These are phyloP conservation scores for Notodonta dromedarius DNA, from an alignment of 2,888 invertebrate genomes.

Conservation along the genomic window DNA sequence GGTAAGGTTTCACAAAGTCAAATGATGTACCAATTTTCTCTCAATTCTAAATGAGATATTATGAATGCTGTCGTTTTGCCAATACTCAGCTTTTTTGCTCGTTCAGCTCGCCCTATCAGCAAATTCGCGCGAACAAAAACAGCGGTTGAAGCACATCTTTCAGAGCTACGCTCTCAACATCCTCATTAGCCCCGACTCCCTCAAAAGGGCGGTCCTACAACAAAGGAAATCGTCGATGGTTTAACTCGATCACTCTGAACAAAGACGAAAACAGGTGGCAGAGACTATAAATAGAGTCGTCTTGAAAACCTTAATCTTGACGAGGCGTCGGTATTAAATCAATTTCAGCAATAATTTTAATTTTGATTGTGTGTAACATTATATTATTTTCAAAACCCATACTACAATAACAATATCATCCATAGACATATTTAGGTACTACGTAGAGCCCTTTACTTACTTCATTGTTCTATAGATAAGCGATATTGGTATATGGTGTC, in stretches of 20 bases:
- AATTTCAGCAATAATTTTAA: too few species aligned
- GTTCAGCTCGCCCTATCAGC: conserved; percentile 14
- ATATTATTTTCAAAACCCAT: too few species aligned
- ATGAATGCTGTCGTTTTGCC: neutral
- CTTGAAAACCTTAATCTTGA: too few species aligned
- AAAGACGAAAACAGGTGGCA: conserved; percentile 21
- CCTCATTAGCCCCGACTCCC: conserved; percentile 37
- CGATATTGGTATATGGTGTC: too few species aligned
- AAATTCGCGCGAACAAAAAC: conserved; percentile 29
- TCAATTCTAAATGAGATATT: neutral
- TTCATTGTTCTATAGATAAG: too few species aligned
- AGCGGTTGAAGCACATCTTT: conserved; percentile 32
- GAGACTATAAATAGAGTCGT: neutral
- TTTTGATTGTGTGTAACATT: too few species aligned
- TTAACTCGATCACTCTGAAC: conserved; percentile 29
- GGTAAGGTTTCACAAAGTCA: too few species aligned
- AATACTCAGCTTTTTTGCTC: conserved; percentile 13
- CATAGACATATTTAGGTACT: too few species aligned
- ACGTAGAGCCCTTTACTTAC: too few species aligned
- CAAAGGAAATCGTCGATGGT: conserved; percentile 30
- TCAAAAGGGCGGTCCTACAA: conserved; percentile 37
- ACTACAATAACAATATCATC: too few species aligned
- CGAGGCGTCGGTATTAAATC: too few species aligned
- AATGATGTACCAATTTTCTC: neutral
- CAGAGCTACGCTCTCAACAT: conserved; percentile 29